Conservation (phyloP, 2,797 vertebrate species). For the Avahi laniger region DNA sequence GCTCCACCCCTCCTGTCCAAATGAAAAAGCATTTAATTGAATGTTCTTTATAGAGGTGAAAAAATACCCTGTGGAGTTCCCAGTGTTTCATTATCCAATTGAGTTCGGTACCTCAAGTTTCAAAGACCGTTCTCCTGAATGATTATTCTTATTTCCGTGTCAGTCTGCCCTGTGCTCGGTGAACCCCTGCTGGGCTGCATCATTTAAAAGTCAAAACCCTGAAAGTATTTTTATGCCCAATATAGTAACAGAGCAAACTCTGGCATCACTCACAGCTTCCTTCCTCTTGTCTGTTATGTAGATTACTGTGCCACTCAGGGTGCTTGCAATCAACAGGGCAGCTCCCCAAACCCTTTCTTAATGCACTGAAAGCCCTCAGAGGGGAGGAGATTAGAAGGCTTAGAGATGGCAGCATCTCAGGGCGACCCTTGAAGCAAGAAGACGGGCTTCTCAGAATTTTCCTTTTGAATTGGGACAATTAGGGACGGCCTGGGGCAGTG, state of each 20-base stretch:
- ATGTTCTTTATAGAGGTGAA: conserved; percentile 70
- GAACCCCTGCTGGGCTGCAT: conserved; percentile 66
- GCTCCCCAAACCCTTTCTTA: conserved; percentile 28
- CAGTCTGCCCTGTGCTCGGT: conserved; percentile 53
- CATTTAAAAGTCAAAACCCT: conserved; percentile 80
- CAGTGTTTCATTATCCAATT: conserved; percentile 76
- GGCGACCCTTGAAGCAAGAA: neutral
- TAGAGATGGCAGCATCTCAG: neutral
- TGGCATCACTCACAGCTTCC: conserved; percentile 16
- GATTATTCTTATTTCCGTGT: conserved; percentile 73
- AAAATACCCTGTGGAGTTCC: conserved; percentile 68
- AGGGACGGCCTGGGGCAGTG: neutral
- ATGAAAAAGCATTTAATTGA: conserved; percentile 77
- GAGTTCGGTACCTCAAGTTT: conserved; percentile 69
- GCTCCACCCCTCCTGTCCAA: conserved; percentile 60
- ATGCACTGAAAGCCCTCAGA: neutral
- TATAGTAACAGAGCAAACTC: conserved; percentile 56
- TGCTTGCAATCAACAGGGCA: neutral
- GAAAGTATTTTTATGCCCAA: conserved; percentile 54
- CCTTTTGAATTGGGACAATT: conserved; percentile 8
- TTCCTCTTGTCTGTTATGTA: conserved; percentile 30
- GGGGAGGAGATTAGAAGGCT: neutral
- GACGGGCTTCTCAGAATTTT: neutral
- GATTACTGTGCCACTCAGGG: neutral
- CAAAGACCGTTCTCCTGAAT: conserved; percentile 75